phyloP scores from a whole-genome alignment of 1,140 invertebrate genomes.

The Myzus persicae region DNA sequence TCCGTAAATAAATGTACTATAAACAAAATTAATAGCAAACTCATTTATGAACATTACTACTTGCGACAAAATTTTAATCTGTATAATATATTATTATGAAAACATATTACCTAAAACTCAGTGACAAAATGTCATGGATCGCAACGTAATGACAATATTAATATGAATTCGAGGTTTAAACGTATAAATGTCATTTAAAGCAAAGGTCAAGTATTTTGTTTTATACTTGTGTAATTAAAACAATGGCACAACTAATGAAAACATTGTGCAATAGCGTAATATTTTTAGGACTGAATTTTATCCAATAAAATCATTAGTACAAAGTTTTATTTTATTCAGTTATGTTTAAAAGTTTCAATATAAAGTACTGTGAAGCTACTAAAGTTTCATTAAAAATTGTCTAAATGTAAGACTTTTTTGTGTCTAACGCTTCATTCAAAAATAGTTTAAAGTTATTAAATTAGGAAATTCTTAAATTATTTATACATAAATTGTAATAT shows the following conservation, averaged over 20 bases:
- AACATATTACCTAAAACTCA: background rate
- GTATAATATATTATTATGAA: background rate
- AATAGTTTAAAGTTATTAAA: background rate
- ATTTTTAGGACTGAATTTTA: background rate
- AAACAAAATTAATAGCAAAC: background rate
- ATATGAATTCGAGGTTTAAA: constrained; percentile 6
- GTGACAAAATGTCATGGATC: constrained; percentile 45
- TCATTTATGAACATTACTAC: background rate
- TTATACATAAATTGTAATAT: too few species aligned
- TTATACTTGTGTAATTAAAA: constrained; percentile 51
- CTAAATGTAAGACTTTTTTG: background rate
- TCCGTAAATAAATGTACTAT: background rate
- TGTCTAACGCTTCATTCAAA: background rate
- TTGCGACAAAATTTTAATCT: background rate
- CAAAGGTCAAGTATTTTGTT: constrained; percentile 43
- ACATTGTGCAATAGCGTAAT: background rate
- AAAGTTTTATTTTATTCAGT: background rate
- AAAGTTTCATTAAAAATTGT: background rate
- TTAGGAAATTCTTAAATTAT: background rate
- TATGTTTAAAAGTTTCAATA: background rate
- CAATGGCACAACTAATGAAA: background rate
- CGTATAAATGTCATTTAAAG: constrained; percentile 46
- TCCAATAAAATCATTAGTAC: background rate
- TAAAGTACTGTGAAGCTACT: background rate
- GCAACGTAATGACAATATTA: constrained; percentile 16